phyloP scores from a whole-genome alignment of 2,888 invertebrate species.

The Erebia ligea region DNA sequence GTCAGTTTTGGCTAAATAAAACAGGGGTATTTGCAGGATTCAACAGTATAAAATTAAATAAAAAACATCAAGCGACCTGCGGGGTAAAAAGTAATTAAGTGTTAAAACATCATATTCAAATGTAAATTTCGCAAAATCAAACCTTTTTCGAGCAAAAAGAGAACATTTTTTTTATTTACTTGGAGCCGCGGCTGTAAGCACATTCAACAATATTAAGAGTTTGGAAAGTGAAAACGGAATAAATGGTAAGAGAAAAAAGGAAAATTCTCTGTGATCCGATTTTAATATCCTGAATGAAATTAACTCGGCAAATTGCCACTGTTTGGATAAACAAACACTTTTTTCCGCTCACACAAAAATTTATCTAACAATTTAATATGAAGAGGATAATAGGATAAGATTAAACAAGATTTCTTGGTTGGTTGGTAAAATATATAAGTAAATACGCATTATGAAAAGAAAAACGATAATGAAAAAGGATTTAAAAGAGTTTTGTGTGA shows the following conservation, averaged over 20 bases:
- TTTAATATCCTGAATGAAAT: constrained; percentile 16
- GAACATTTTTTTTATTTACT: background rate
- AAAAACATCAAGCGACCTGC: background rate
- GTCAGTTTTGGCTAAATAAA: background rate
- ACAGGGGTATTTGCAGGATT: background rate
- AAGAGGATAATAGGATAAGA: background rate
- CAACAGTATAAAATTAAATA: background rate
- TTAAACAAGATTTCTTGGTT: background rate
- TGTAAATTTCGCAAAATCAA: background rate
- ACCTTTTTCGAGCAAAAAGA: background rate
- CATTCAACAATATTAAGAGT: constrained; percentile 7
- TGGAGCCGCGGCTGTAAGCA: background rate
- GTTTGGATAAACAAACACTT: background rate
- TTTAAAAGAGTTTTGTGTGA: background rate
- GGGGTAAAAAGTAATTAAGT: background rate
- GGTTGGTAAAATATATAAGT: background rate
- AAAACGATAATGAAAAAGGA: background rate
- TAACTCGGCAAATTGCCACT: background rate
- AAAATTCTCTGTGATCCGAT: constrained; percentile 9
- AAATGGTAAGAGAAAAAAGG: background rate
- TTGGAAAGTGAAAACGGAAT: background rate
- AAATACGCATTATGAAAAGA: background rate
- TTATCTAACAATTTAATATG: too few relatives aligned
- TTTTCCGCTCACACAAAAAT: background rate
- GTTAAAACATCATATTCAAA: background rate